Base-by-base conservation (phyloP, 1,140 invertebrate genomes). In the Ylistrum balloti region DNA sequence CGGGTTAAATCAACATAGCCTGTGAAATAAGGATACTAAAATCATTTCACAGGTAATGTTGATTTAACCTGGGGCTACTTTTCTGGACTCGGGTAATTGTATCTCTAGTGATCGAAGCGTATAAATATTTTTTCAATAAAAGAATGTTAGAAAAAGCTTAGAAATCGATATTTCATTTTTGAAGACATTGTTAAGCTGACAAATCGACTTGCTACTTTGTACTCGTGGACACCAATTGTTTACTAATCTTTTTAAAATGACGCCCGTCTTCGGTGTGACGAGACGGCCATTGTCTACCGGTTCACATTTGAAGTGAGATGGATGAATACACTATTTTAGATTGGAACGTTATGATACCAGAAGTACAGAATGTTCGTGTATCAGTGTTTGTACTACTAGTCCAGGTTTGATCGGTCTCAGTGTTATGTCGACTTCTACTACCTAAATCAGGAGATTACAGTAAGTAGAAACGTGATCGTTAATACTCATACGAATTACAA, bases 231-330 rank as follows among this genome's bases (percentile, higher is more conserved):
- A 74, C 56, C 56, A 74, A 74, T 74, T 74, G 56, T 74, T 74
- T 74, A 74, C 56, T 74, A 74, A 74, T 74, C 56, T 74, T 74
- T 74, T 74, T 28, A 28, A 56, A 74, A 28, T 74, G 56, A 74
- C 56, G 56, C 28, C 22, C 56, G 56, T 74, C 56, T 74, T 74
- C 56, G 28, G 5, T 45, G 9, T 45, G 41, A 45, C 56, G 7
- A 28, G 56, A 74, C 56, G n/a, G 5, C 56, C n/a, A 28, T 74
- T 74, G 56, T 74, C 56, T 74, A 45, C 22, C 56, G n/a, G 56
- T 74, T 74, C 22, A 74, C n/a, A 28, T 74, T 74, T 74, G 5
- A 28, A 28, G n/a, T 28, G 22, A 74, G 56, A 74, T 74, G 22
- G 56, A 74, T 74, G n/a, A 74, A 74, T 74, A 74, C n/a, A 74